A percentile compares a stretch with the other conserved stretches of the same genome.
These are phyloP conservation scores for Podilymbus podiceps DNA, from an alignment of 2,113 vertebrate species.

Conservation along the genomic window DNA sequence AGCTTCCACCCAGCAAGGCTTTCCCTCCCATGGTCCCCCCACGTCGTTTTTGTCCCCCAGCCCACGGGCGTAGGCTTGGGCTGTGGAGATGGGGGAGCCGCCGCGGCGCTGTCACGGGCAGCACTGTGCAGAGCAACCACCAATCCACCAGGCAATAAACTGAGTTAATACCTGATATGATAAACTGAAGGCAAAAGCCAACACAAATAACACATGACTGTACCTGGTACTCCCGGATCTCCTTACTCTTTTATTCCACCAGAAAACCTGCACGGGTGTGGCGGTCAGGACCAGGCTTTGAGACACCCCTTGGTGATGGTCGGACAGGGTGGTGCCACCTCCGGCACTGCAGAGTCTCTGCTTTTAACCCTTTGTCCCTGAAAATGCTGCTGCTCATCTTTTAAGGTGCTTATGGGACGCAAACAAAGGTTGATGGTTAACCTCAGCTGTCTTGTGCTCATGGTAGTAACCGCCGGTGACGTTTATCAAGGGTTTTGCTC, in stretches of 20 bases:
- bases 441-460: neutral
- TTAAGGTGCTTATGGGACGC: neutral
- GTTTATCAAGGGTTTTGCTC: neutral
- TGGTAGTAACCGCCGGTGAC: neutral
- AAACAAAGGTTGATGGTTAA: neutral
- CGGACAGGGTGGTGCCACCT: neutral
- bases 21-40: neutral
- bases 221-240: neutral
- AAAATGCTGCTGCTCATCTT: neutral
- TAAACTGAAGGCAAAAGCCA: neutral
- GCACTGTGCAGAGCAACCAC: rapidly evolving
- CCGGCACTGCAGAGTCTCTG: neutral
- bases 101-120: rapidly evolving
- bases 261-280: neutral
- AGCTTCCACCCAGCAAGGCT: neutral
- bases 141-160: neutral
- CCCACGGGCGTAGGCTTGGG: rapidly evolving
- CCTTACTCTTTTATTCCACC: neutral
- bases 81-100: neutral
- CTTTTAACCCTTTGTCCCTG: neutral
- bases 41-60: rapidly evolving
- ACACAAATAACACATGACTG: neutral
- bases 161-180: neutral
- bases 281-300: neutral
- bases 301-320: neutral